Conservation (phyloP, 2,797 vertebrate species). For the Sitta carolinensis region DNA sequence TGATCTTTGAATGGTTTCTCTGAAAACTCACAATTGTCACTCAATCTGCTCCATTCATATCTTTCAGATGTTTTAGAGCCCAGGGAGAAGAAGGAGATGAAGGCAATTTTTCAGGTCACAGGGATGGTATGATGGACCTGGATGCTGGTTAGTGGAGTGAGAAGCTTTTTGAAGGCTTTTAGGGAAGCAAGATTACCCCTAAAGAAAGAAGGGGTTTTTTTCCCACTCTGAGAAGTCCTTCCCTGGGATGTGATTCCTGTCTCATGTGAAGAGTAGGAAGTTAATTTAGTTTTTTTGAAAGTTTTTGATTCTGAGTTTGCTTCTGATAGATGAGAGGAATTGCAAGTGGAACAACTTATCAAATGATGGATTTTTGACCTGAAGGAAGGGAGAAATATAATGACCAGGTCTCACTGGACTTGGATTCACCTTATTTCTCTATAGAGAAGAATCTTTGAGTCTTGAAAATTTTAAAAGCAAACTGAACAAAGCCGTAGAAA, state of each 20-base stretch:
- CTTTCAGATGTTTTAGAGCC: not conserved
- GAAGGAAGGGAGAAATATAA: not conserved
- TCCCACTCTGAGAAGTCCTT: not conserved
- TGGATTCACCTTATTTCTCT: not conserved
- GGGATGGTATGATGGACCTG: not conserved
- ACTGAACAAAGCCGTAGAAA: not conserved
- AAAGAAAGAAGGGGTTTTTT: not conserved
- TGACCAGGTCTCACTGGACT: not conserved
- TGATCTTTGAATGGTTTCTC: not conserved
- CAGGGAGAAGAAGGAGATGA: not conserved
- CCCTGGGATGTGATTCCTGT: not conserved
- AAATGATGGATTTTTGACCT: not conserved
- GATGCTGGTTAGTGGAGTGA: not conserved
- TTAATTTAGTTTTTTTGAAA: not conserved
- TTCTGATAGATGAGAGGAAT: not conserved
- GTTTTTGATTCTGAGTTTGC: not conserved
- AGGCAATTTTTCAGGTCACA: not conserved
- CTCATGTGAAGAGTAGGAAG: not conserved
- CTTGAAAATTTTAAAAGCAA: not conserved
- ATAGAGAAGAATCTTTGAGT: not conserved
- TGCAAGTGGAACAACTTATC: not conserved
- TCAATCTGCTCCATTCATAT: not conserved
- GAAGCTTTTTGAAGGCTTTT: not conserved
- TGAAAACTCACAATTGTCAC: not conserved
- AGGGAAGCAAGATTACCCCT: not conserved